These are phyloP conservation scores for Phaonia tiefii DNA, from an alignment of 2,888 invertebrate genomes.

Conservation along the genomic window DNA sequence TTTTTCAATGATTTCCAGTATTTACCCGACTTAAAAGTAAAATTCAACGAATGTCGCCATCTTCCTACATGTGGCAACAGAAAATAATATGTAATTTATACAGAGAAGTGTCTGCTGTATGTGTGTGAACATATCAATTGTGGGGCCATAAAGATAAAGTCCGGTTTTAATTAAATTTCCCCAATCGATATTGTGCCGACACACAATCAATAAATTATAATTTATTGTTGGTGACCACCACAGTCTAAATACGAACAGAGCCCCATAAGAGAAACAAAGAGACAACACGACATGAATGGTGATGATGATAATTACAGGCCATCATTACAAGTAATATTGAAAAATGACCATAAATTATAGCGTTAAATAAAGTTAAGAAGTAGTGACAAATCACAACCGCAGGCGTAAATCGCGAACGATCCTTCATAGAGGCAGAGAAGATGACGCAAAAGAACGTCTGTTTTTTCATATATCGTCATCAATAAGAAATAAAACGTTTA, in stretches of 20 bases:
- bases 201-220: slow-evolving; percentile 54
- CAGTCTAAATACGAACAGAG: background rate
- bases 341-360: slow-evolving; percentile 65
- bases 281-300: slow-evolving; percentile 51
- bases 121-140: slow-evolving; percentile 20
- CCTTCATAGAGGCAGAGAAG: background rate
- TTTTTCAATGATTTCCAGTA: too few relatives aligned
- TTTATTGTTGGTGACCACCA: slow-evolving; percentile 32
- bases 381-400: slow-evolving; percentile 64
- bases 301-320: slow-evolving; percentile 66
- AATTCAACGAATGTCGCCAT: too few relatives aligned
- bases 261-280: background rate
- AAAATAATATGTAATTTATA: background rate
- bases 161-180: slow-evolving; percentile 34
- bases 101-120: background rate
- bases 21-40: too few relatives aligned
- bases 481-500: background rate
- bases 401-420: too few relatives aligned
- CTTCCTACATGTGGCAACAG: too few relatives aligned
- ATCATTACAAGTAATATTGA: slow-evolving; percentile 64
- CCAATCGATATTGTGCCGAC: slow-evolving; percentile 12
- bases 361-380: slow-evolving; percentile 58
- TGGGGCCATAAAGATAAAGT: background rate
- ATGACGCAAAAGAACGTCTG: background rate
- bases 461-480: slow-evolving; percentile 21